These are phyloP conservation scores for Tholera decimalis DNA, from an alignment of 2,888 invertebrate species.

Conservation along the genomic window DNA sequence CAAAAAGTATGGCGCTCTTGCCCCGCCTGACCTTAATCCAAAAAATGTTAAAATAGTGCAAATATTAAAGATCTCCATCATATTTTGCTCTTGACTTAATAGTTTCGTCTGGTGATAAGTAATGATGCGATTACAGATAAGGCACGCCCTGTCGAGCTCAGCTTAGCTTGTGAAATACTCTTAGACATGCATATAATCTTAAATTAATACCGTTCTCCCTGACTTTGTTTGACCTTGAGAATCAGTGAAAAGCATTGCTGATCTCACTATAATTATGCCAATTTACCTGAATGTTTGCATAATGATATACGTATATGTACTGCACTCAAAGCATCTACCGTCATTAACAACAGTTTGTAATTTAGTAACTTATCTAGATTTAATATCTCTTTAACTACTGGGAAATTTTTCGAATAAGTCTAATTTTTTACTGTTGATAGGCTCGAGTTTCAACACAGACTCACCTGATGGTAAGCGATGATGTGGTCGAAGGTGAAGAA, in stretches of 20 bases:
- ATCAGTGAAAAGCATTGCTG: neutral
- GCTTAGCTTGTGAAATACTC: slow-evolving; percentile 10
- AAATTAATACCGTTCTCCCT: neutral
- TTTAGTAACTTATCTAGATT: slow-evolving; percentile 27
- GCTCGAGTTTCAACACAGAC: no score
- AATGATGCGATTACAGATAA: slow-evolving; percentile 34
- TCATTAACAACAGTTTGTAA: slow-evolving; percentile 24
- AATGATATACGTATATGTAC: slow-evolving; percentile 2
- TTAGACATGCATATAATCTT: neutral
- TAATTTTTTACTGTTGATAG: neutral
- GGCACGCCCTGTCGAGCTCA: slow-evolving; percentile 29
- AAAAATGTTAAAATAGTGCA: neutral
- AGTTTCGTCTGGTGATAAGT: slow-evolving; percentile 24
- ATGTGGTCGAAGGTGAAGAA: no score
- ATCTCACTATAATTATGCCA: slow-evolving; percentile 6
- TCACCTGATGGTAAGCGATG: no score
- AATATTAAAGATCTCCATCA: neutral
- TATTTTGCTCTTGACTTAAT: slow-evolving; percentile 17
- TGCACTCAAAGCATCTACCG: slow-evolving; percentile 1
- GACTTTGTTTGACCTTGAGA: slow-evolving; percentile 4
- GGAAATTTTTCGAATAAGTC: slow-evolving; percentile 3
- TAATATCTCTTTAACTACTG: slow-evolving; percentile 14
- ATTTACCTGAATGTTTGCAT: slow-evolving; percentile 12
- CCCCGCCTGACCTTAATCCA: no score
- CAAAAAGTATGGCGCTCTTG: no score